A percentile compares a stretch with the other conserved stretches of the same genome.
These are phyloP conservation scores for Philopotamus ludificatus DNA, from an alignment of 1,140 invertebrate genomes.

Conservation along the genomic window DNA sequence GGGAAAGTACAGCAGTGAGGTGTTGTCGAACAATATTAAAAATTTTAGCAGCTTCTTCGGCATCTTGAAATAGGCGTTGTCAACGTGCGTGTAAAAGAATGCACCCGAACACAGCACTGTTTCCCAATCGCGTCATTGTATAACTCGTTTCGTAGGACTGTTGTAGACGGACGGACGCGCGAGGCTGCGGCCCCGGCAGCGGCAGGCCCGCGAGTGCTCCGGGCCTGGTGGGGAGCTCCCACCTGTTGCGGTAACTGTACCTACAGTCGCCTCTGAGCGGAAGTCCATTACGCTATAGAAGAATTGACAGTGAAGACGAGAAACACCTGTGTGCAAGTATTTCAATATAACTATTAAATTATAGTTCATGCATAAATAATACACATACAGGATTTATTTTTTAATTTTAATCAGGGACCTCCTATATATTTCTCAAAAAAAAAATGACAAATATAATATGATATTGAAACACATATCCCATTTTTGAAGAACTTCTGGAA, in stretches of 20 bases:
- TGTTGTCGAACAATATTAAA: conserved; percentile 91
- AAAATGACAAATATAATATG: too few relatives aligned
- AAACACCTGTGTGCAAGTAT: too few relatives aligned
- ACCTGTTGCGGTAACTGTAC: neutral
- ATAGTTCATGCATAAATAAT: neutral
- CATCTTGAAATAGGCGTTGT: conserved; percentile 57
- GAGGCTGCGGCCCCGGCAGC: neutral
- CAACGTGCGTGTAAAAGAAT: neutral
- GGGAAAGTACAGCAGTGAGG: conserved; percentile 88
- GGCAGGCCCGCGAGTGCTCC: neutral
- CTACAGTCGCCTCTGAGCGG: neutral
- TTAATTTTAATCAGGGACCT: too few relatives aligned
- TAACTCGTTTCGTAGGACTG: neutral
- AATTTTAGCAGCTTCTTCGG: conserved; percentile 88
- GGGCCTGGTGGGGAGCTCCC: neutral
- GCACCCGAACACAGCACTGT: neutral
- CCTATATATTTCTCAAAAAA: too few relatives aligned
- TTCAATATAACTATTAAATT: neutral
- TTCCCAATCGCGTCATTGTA: conserved; percentile 8
- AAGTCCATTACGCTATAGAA: neutral
- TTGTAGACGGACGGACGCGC: neutral
- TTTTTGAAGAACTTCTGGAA: too few relatives aligned
- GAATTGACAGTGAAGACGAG: neutral
- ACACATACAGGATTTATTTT: too few relatives aligned
- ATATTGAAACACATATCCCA: too few relatives aligned